Evolutionary conservation across 1,140 invertebrate genomes (phyloP).

Genomic region (Drosophila auraria): DNA sequence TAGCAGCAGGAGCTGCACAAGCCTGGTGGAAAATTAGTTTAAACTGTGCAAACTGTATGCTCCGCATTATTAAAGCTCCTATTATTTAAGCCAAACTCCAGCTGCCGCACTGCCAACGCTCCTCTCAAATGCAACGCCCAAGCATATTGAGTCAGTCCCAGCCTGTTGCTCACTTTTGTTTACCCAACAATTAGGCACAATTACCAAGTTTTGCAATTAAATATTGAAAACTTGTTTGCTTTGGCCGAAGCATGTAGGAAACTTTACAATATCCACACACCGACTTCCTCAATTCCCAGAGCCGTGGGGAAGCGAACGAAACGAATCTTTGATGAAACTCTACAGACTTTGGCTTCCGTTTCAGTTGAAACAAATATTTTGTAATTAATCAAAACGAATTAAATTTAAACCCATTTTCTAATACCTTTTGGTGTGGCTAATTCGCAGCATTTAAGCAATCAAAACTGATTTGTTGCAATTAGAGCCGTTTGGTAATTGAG

Average conservation of each 20-base stretch:
- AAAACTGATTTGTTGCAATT: slow-evolving; percentile 73
- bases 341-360: slow-evolving; percentile 53
- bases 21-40: slow-evolving; percentile 2
- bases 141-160: slow-evolving; percentile 56
- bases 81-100: slow-evolving; percentile 23
- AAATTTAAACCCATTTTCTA: slow-evolving; percentile 24
- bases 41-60: background rate
- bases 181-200: slow-evolving; percentile 77
- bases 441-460: slow-evolving; percentile 46
- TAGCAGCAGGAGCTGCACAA: slow-evolving; percentile 3
- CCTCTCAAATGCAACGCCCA: slow-evolving; percentile 35
- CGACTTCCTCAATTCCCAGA: slow-evolving; percentile 56
- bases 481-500: slow-evolving; percentile 64
- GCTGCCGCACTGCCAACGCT: slow-evolving; percentile 16
- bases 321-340: slow-evolving; percentile 27
- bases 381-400: slow-evolving; percentile 65
- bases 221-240: slow-evolving; percentile 72
- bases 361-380: slow-evolving; percentile 36
- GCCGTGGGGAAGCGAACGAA: slow-evolving; percentile 31
- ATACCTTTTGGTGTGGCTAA: slow-evolving; percentile 37
- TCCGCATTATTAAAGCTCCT: slow-evolving; percentile 13
- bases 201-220: slow-evolving; percentile 72
- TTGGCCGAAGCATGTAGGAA: slow-evolving; percentile 20
- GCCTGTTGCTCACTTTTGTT: slow-evolving; percentile 48
- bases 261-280: slow-evolving; percentile 34